Conservation (phyloP, 2,113 vertebrate genomes). For the Rhea americana region DNA sequence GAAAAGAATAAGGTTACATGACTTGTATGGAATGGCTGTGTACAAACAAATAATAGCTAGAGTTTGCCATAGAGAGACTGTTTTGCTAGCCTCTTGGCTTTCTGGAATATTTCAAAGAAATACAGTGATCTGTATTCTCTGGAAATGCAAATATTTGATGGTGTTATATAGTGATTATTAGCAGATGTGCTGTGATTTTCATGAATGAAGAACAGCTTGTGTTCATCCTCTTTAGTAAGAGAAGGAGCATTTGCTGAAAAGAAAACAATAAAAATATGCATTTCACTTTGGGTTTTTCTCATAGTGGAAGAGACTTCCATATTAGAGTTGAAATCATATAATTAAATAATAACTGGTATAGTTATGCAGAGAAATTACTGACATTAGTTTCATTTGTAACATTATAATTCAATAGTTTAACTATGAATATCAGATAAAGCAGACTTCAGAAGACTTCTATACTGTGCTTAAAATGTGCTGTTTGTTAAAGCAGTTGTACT, state of each 20-base stretch:
- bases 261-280: neutral
- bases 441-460: neutral
- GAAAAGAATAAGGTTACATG: neutral
- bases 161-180: neutral
- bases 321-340: neutral
- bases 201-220: neutral
- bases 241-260: neutral
- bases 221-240: neutral
- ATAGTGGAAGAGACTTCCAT: neutral
- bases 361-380: neutral
- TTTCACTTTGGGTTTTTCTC: neutral
- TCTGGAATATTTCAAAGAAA: neutral
- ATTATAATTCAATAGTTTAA: neutral
- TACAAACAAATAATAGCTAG: neutral
- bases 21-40: neutral
- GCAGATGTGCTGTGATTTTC: neutral
- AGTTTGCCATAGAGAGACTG: neutral
- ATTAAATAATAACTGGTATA: slow-evolving; percentile 5
- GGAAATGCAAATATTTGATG: neutral
- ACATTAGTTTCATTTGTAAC: neutral
- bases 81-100: neutral
- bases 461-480: neutral
- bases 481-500: neutral
- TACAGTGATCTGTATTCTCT: neutral
- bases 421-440: neutral